Conservation (phyloP, 2,797 vertebrate genomes). For the Danionella dracula region DNA sequence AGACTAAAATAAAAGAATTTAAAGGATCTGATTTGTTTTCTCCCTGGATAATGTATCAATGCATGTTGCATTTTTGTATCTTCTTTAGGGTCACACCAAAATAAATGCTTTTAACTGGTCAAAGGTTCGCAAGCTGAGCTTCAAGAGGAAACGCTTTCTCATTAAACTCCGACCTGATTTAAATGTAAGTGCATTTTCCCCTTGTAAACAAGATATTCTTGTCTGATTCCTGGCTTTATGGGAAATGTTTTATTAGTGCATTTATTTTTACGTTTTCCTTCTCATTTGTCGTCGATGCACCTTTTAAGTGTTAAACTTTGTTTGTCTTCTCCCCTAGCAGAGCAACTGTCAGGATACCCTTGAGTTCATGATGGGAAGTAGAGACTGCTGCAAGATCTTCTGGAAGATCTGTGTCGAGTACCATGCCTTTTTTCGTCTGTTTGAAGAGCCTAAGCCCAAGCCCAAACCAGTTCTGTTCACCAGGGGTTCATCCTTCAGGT, state of each 20-base stretch:
- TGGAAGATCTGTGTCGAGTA: slow-evolving; percentile 99
- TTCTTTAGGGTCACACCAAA: slow-evolving; percentile 83
- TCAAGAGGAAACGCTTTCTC: slow-evolving; percentile 97
- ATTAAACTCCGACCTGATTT: slow-evolving; percentile 92
- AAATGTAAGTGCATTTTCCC: slow-evolving; percentile 73
- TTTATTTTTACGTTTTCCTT: too few relatives aligned
- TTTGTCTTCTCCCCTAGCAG: slow-evolving; percentile 53
- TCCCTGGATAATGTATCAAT: too few relatives aligned
- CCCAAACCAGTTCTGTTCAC: slow-evolving; percentile 95
- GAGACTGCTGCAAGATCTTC: slow-evolving; percentile 96
- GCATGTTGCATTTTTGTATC: neutral
- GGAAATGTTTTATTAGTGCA: too few relatives aligned
- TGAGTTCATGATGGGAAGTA: slow-evolving; percentile 94
- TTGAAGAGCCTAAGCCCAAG: slow-evolving; percentile 95
- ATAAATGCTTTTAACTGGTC: slow-evolving; percentile 99
- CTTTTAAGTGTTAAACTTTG: too few relatives aligned
- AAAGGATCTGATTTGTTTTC: too few relatives aligned
- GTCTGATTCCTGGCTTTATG: too few relatives aligned
- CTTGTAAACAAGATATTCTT: neutral
- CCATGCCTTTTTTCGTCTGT: slow-evolving; percentile 97
- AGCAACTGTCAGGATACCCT: slow-evolving; percentile 93
- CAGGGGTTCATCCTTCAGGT: slow-evolving; percentile 94
- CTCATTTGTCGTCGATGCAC: too few relatives aligned
- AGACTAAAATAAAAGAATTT: too few relatives aligned
- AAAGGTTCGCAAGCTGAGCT: slow-evolving; percentile 97